Base-by-base conservation (phyloP, 2,113 vertebrate species). In the Paedocypris sp. region DNA sequence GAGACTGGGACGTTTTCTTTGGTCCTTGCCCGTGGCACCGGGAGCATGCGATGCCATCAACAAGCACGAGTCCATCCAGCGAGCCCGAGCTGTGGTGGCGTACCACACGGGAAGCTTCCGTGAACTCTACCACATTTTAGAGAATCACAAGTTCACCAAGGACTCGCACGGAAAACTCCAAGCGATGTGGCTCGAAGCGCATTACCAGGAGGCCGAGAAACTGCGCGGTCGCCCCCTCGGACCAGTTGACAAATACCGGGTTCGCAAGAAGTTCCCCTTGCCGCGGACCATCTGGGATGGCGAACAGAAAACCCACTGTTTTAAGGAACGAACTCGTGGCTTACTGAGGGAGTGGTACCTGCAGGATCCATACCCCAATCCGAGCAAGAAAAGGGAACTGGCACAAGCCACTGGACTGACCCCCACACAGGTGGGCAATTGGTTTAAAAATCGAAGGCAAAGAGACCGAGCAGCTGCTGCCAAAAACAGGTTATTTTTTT, bases 401-500 rank as follows among this genome's bases (percentile, higher is more conserved):
- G 93, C 94, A 61, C 93, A 93, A 79, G 93, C 93, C 73, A 98
- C 94, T 43, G 94, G 94, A 72, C 93, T 98, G 77, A 96, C 94
- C 15, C 93, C 93, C 66, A 97, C 93, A 19, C 94, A 98, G 75
- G 94, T 98, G 64, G 94, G 94, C 52, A 98, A 98, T 83, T 98
- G 94, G 94, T 98, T 98, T 85, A 98, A 98, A 79, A 98, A 98
- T 80, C 88, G 94, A 64, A 84, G 94, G 79, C 93, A 97, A 77
- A 86, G 94, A 75, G 94, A 98, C 83, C 86, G 94, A 35, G 94
- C 94, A 1, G 94, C 94, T 3, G 94, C 94, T n/a, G 92, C 94
- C 66, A 98, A 97, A 68, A 96, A 97, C 90, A 97, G 94, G 94
- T 96, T n/a, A n/a, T n/a, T n/a, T n/a, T n/a, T n/a, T n/a, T n/a